Evolutionary conservation across 2,113 vertebrate species (phyloP).

Genomic region (Myrmophylax atrothorax): DNA sequence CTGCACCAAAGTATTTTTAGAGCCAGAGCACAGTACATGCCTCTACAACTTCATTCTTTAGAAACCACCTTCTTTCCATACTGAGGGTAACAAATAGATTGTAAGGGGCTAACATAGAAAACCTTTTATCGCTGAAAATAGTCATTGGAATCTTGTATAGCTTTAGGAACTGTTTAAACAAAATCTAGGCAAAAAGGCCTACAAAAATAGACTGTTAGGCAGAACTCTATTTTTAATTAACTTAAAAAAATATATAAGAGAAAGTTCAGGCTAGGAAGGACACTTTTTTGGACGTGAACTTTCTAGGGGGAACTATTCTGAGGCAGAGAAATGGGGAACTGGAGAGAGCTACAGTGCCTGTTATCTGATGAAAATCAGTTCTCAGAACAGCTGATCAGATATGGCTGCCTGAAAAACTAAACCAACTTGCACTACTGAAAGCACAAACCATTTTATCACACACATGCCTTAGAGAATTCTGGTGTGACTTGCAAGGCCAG

Average conservation of each 20-base stretch:
- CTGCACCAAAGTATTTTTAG: background rate
- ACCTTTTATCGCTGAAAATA: background rate
- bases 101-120: background rate
- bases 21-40: background rate
- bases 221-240: background rate
- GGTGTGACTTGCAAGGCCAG: background rate
- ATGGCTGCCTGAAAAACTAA: background rate
- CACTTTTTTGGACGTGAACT: background rate
- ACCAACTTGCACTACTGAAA: background rate
- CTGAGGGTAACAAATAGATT: background rate
- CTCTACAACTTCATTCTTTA: background rate
- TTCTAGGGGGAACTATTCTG: background rate
- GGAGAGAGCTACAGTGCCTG: background rate
- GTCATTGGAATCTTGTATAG: background rate
- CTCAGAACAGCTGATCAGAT: background rate
- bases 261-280: background rate
- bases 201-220: background rate
- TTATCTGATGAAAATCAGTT: background rate
- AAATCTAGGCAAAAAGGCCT: background rate
- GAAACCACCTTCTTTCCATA: background rate
- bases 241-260: background rate
- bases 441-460: background rate
- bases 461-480: background rate
- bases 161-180: background rate
- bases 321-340: background rate